phyloP scores from a whole-genome alignment of 2,113 vertebrate genomes.

The Hippolais icterina region DNA sequence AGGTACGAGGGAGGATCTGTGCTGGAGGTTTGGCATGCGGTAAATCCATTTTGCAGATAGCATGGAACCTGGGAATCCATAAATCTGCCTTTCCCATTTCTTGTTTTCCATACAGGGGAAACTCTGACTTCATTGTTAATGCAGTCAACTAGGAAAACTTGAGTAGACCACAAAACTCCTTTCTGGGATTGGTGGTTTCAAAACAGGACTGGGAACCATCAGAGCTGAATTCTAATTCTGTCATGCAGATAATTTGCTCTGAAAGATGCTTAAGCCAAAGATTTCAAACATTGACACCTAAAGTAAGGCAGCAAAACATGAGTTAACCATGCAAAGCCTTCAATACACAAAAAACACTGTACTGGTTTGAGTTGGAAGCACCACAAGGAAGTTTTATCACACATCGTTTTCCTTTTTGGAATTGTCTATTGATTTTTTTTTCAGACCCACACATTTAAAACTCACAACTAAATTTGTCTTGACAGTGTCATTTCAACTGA shows the following conservation, averaged over 20 bases:
- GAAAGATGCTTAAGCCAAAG: background rate
- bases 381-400: background rate
- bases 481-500: background rate
- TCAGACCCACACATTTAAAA: background rate
- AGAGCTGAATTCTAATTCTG: background rate
- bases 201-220: constrained; percentile 8
- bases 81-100: background rate
- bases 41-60: background rate
- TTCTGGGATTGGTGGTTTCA: background rate
- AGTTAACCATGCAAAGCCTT: background rate
- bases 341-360: background rate
- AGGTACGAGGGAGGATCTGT: background rate
- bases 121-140: constrained; percentile 26
- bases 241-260: background rate
- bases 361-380: background rate
- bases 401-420: background rate
- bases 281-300: background rate
- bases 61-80: background rate
- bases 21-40: background rate
- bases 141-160: constrained; percentile 16
- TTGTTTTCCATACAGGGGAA: background rate
- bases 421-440: background rate
- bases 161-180: constrained; percentile 18
- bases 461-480: background rate
- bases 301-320: background rate